Base-by-base conservation (phyloP, 2,888 invertebrate species). In the Formica aserva region DNA sequence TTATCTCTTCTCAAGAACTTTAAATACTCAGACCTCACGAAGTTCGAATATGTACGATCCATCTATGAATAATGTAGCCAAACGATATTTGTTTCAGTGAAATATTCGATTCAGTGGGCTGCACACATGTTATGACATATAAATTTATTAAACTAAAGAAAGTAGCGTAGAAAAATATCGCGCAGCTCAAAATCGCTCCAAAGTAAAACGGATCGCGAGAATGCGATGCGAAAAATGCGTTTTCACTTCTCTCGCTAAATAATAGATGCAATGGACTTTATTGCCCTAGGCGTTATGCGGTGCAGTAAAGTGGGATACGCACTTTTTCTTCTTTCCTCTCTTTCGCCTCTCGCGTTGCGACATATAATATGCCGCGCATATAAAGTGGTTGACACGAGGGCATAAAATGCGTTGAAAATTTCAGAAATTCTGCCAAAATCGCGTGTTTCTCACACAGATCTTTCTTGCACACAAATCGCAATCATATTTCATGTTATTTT, bases 211-310 rank as follows among this genome's bases (percentile, higher is more conserved):
- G 78, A 78, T 78, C 60, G 45, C 32, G 74, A 45, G 32, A 66
- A 60, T 29, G 32, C 18, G 35, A 65, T 55, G 52, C 48, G 48
- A 62, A 67, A 63, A 80, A 62, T 29, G n/a, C 82, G 48, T 82
- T 57, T 67, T 82, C 66, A 67, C 66, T 81, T 82, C 67, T 32
- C 32, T 32, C 60, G 11, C 60, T 62, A 82, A 81, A 82, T 81
- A 80, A 62, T 82, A 48, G 55, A 22, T 60, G 29, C 82, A 82
- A 80, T 72, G 32, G 41, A 72, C 45, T 80, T 80, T 80, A 80
- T 80, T 72, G 41, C 74, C 26, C 74, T 26, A 45, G 74, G 32
- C 60, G 55, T 60, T 80, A 60, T 60, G 72, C 60, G 26, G 18
- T 72, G 35, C 60, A 80, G 72, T 72, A 78, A 78, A 78, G 45